A percentile compares a stretch with the other conserved stretches of the same genome.
Conservation (phyloP, 2,113 vertebrate species). For the Ibidorhyncha struthersii region DNA sequence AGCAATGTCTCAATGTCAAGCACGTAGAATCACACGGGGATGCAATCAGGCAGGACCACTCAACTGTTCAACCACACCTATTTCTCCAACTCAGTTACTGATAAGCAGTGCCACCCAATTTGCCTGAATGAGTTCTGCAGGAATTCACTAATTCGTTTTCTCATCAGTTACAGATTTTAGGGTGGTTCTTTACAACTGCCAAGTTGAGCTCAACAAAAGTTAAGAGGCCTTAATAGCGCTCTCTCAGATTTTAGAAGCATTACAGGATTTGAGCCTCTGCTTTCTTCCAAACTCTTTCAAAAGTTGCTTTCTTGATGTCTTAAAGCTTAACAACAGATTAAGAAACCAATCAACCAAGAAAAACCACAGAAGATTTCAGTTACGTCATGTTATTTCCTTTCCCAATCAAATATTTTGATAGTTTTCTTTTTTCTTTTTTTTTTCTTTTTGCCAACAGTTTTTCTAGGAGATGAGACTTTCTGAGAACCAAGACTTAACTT, state of each 20-base stretch:
- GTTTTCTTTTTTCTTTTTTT: background rate
- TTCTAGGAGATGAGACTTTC: background rate
- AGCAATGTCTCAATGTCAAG: background rate
- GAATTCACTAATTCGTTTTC: background rate
- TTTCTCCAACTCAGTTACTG: background rate
- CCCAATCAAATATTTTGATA: background rate
- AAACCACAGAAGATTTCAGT: background rate
- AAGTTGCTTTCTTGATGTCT: background rate
- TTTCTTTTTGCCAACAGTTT: accelerated
- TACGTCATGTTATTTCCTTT: background rate
- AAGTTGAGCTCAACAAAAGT: background rate
- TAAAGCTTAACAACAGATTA: background rate
- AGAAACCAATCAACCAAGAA: background rate
- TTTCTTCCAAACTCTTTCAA: background rate
- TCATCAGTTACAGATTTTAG: background rate
- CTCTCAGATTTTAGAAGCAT: background rate
- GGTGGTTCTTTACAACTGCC: background rate
- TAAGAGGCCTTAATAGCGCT: background rate
- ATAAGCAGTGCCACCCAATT: background rate
- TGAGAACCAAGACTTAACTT: background rate
- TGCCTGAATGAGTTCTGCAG: background rate
- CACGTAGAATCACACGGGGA: background rate
- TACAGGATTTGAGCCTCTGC: background rate
- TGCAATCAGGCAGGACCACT: background rate
- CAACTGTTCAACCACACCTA: background rate